Evolutionary conservation across 2,797 vertebrate genomes (phyloP).

Genomic region (Eremophila alpestris): DNA sequence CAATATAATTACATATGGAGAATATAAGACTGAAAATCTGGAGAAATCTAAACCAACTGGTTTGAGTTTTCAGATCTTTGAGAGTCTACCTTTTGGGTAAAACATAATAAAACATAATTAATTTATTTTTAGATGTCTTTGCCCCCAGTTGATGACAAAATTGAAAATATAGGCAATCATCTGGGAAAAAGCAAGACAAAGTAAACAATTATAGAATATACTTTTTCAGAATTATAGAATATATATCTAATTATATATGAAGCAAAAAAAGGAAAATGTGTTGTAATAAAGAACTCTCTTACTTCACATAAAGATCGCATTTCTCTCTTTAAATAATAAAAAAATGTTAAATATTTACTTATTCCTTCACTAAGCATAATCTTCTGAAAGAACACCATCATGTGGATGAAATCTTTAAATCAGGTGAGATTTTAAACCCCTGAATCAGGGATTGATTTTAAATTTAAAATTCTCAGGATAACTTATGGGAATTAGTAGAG

Average conservation of each 20-base stretch:
- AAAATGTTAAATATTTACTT: neutral
- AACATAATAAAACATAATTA: neutral
- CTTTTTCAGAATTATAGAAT: neutral
- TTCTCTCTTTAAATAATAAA: neutral
- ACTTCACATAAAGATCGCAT: neutral
- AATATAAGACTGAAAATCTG: neutral
- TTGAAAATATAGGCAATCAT: neutral
- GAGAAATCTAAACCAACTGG: neutral
- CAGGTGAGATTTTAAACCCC: neutral
- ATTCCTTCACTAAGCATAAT: rapidly evolving
- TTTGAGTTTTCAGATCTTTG: neutral
- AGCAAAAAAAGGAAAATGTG: neutral
- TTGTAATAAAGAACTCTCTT: neutral
- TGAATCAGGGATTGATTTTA: neutral
- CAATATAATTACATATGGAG: neutral
- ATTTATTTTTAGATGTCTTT: neutral
- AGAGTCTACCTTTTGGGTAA: neutral
- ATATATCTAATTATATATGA: neutral
- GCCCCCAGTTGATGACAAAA: neutral
- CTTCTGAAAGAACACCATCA: neutral
- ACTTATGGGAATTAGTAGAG: neutral
- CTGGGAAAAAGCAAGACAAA: neutral
- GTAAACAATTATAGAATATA: neutral
- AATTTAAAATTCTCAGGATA: neutral
- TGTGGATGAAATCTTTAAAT: neutral